Base-by-base conservation (phyloP, 1,140 invertebrate species). In the Magallana ariakensis region DNA sequence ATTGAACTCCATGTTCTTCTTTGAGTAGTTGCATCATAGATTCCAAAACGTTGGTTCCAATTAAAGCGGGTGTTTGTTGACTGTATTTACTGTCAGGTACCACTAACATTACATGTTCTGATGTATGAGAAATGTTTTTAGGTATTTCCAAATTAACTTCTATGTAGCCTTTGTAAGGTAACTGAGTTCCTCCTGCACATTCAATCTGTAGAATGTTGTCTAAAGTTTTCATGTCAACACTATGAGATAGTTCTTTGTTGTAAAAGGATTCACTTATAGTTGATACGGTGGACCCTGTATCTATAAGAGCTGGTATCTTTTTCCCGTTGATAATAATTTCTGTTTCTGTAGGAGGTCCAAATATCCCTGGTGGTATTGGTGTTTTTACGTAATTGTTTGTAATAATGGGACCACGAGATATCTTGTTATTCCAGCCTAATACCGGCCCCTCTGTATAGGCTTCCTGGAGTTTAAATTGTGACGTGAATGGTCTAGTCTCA, bases 141-240 rank as follows among this genome's bases (percentile, higher is more conserved):
- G 33, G 53, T 3, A 46, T 46, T 15, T 5, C 46, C 13, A 75
- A 57, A 15, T 60, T 46, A 7, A 62, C 84, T 83, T 88, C 84
- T n/a, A 86, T 83, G 58, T 85, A 88, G 33, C 84, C 87, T 54
- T 53, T 19, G 55, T 88, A 88, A 53, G 84, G 84, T 56, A 88
- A 53, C 6, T 46, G 46, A n/a, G 13, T 15, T 19, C 84, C 58
- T 85, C 60, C 81, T 22, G 87, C 87, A 75, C 87, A 85, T 80
- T 88, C 84, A 70, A 85, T 88, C 15, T 88, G 11, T n/a, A 88
- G 13, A 13, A 86, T 83, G 7, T 83, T 10, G 56, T 66, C 55
- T n/a, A 85, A 33, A 15, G 55, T 33, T 33, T 66, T 10, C 26
- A 81, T 15, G 11, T 56, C 10, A 60, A 66, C 4, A 46, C n/a